phyloP scores from a whole-genome alignment of 2,888 invertebrate species.

The Campaea margaritaria region DNA sequence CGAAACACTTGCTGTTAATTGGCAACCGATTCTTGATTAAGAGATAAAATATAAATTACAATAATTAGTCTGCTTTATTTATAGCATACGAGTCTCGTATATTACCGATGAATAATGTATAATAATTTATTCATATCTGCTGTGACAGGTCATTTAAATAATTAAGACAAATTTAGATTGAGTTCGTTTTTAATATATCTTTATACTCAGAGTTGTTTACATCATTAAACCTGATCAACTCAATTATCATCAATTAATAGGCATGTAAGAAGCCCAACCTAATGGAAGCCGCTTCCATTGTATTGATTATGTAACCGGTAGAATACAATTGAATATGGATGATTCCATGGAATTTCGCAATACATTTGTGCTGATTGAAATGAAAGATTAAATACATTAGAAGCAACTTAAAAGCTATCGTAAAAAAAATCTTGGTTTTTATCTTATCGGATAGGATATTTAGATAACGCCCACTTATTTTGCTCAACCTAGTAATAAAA shows the following conservation, averaged over 20 bases:
- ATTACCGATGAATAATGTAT: background rate
- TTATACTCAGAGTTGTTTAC: background rate
- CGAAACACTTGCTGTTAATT: background rate
- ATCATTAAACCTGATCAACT: background rate
- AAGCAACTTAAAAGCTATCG: too few relatives aligned
- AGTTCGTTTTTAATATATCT: conserved; percentile 8
- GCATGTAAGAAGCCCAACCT: too few relatives aligned
- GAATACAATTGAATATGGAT: too few relatives aligned
- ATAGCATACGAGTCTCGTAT: background rate
- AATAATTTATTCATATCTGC: conserved; percentile 10
- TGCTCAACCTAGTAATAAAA: too few relatives aligned
- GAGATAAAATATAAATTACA: conserved; percentile 10
- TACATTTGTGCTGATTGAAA: too few relatives aligned
- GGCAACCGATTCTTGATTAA: background rate
- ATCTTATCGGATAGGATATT: too few relatives aligned
- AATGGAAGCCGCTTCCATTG: background rate
- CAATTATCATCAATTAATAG: too few relatives aligned
- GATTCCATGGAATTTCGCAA: too few relatives aligned
- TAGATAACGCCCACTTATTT: too few relatives aligned
- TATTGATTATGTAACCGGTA: too few relatives aligned
- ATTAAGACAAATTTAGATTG: conserved; percentile 24
- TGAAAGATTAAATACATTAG: too few relatives aligned
- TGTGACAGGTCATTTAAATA: conserved; percentile 26
- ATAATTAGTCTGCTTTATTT: conserved; percentile 2
- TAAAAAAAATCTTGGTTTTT: too few relatives aligned